Evolutionary conservation across 2,113 vertebrate genomes (phyloP).

Genomic region (Procapra przewalskii): DNA sequence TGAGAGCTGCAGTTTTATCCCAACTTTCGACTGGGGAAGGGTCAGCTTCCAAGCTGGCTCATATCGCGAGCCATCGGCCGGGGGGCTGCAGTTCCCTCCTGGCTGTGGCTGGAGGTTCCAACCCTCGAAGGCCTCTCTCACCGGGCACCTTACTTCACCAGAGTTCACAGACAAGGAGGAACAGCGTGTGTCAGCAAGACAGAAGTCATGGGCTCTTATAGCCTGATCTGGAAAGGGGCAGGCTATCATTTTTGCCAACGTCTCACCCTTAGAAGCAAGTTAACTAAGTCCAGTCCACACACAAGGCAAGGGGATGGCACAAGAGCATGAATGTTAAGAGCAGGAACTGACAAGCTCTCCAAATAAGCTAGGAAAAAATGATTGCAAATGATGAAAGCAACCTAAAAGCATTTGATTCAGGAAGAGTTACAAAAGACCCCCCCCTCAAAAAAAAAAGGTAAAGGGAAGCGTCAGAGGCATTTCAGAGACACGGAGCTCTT

Average conservation of each 20-base stretch:
- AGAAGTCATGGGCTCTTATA: background rate
- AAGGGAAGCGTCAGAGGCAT: background rate
- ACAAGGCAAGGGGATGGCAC: background rate
- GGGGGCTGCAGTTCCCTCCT: background rate
- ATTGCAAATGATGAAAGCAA: background rate
- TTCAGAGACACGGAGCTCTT: background rate
- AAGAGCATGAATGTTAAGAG: no score
- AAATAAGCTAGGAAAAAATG: background rate
- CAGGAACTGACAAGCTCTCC: background rate
- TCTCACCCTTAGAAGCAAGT: background rate
- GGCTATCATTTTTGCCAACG: background rate
- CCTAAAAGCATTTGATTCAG: background rate
- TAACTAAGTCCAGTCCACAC: background rate
- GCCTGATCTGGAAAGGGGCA: background rate
- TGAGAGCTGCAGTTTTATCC: background rate
- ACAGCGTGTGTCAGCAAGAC: background rate
- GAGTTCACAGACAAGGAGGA: background rate
- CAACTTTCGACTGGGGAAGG: background rate
- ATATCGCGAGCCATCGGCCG: accelerated
- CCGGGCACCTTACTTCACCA: background rate
- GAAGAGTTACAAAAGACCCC: background rate
- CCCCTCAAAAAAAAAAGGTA: no score
- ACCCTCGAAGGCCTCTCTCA: background rate
- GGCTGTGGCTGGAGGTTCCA: background rate
- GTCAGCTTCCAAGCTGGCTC: background rate